Evolutionary conservation across 2,888 invertebrate genomes (phyloP).

Genomic region (Drosophila sordidapex): DNA sequence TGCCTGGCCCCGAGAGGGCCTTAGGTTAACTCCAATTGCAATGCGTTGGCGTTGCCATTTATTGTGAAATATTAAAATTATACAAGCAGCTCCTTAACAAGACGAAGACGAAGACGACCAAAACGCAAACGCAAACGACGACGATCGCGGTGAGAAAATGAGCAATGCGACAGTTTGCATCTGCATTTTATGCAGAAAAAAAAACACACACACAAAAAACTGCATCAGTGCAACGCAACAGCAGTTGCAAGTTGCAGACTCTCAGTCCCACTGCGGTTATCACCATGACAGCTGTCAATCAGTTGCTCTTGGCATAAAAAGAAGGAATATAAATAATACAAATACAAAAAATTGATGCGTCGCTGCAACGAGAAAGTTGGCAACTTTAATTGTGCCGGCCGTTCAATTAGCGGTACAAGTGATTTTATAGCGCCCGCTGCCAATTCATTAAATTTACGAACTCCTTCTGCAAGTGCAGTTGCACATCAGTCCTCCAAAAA

Average conservation of each 20-base stretch:
- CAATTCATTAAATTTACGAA: slow-evolving; percentile 40
- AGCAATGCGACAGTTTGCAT: slow-evolving; percentile 67
- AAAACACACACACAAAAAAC: slow-evolving; percentile 33
- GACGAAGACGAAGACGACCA: slow-evolving; percentile 12
- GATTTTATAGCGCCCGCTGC: slow-evolving; percentile 71
- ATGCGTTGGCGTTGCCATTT: slow-evolving; percentile 73
- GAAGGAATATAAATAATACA: slow-evolving; percentile 4
- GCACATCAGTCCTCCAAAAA: slow-evolving; percentile 11
- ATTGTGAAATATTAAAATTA: slow-evolving; percentile 79
- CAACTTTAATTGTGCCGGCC: slow-evolving; percentile 63
- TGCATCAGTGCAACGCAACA: slow-evolving; percentile 34
- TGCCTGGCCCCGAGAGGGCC: slow-evolving; percentile 34
- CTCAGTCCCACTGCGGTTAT: slow-evolving; percentile 75
- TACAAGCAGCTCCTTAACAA: slow-evolving; percentile 63
- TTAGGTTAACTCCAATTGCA: slow-evolving; percentile 39
- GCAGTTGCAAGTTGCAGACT: slow-evolving; percentile 23
- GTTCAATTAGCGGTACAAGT: slow-evolving; percentile 77
- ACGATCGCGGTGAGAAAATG: slow-evolving; percentile 72
- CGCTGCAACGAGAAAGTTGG: slow-evolving; percentile 62
- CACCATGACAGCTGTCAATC: slow-evolving; percentile 81
- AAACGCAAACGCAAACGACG: background rate
- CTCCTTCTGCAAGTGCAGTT: slow-evolving; percentile 16
- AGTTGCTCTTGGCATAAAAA: slow-evolving; percentile 29
- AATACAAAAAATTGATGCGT: slow-evolving; percentile 28
- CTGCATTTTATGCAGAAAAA: slow-evolving; percentile 71